Percentiles rank a stretch among this genome's conserved stretches.
Evolutionary conservation across 2,113 vertebrate species (phyloP).

Genomic region (Pungitius pungitius): DNA sequence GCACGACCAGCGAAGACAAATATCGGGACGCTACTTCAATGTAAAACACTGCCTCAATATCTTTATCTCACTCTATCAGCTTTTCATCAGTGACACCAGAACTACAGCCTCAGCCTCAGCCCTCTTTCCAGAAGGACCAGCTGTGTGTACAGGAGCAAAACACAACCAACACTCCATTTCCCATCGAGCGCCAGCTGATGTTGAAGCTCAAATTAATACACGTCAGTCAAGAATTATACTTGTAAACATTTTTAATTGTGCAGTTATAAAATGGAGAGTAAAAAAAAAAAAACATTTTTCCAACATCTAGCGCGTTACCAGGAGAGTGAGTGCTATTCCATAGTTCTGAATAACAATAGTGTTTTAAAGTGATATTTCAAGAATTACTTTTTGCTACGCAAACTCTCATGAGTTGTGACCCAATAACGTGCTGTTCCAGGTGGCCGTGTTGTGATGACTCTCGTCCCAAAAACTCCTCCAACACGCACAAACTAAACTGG

Average conservation of each 20-base stretch:
- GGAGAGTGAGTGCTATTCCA: slow-evolving; percentile 26
- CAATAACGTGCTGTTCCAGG: slow-evolving; percentile 38
- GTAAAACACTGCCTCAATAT: neutral
- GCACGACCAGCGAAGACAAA: neutral
- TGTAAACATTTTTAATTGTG: slow-evolving; percentile 67
- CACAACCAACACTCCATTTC: neutral
- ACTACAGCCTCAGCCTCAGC: neutral
- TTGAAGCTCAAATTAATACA: neutral
- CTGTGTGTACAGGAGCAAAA: slow-evolving; percentile 7
- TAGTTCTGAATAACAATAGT: slow-evolving; percentile 14
- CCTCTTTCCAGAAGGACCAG: neutral
- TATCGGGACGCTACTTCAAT: neutral
- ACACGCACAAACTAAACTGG: slow-evolving; percentile 30
- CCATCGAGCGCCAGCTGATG: slow-evolving; percentile 4
- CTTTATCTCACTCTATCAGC: neutral
- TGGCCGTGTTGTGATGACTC: slow-evolving; percentile 3
- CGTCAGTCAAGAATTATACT: slow-evolving; percentile 17
- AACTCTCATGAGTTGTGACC: slow-evolving; percentile 38
- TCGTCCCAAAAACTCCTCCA: slow-evolving; percentile 35
- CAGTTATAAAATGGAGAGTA: slow-evolving; percentile 66
- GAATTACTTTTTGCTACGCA: slow-evolving; percentile 4
- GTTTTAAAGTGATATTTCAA: slow-evolving; percentile 47
- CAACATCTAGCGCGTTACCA: slow-evolving; percentile 46
- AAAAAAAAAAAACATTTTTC: slow-evolving; percentile 60
- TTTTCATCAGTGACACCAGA: neutral